Conservation (phyloP, 2,797 vertebrate genomes). For the Thamnophis elegans region DNA sequence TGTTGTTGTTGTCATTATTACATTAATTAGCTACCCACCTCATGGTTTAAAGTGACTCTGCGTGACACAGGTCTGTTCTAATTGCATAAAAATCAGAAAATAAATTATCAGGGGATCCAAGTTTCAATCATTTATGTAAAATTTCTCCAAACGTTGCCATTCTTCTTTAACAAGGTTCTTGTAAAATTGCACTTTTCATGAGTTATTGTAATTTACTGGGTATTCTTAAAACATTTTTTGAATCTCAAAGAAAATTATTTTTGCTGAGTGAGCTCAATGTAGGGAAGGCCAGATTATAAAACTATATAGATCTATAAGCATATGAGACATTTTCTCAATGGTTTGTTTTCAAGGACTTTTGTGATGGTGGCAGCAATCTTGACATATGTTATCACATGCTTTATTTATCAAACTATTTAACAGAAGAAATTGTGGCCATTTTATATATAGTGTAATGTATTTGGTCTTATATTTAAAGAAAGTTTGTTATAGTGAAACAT, state of each 20-base stretch:
- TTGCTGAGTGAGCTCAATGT: slow-evolving; percentile 46
- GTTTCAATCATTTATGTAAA: slow-evolving; percentile 58
- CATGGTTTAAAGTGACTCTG: neutral
- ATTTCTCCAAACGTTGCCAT: slow-evolving; percentile 51
- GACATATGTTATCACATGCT: slow-evolving; percentile 51
- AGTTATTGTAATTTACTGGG: slow-evolving; percentile 64
- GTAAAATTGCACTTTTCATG: slow-evolving; percentile 45
- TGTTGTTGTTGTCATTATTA: neutral
- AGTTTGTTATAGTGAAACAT: slow-evolving; percentile 4
- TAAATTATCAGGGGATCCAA: neutral
- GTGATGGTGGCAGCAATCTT: slow-evolving; percentile 43
- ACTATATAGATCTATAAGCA: slow-evolving; percentile 52
- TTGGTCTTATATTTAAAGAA: slow-evolving; percentile 14
- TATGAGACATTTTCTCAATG: slow-evolving; percentile 52
- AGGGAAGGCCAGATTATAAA: slow-evolving; percentile 62
- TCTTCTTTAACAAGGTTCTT: slow-evolving; percentile 54
- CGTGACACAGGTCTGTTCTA: too few species aligned
- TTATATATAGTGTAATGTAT: slow-evolving; percentile 36
- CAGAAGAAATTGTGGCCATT: slow-evolving; percentile 38
- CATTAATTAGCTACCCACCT: neutral
- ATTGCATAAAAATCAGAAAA: neutral
- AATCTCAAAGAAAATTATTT: slow-evolving; percentile 61
- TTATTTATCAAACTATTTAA: slow-evolving; percentile 41
- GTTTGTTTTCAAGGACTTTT: slow-evolving; percentile 43
- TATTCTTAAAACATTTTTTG: slow-evolving; percentile 68